These are phyloP conservation scores for Bombus fervidus DNA, from an alignment of 1,140 invertebrate species.

Conservation along the genomic window DNA sequence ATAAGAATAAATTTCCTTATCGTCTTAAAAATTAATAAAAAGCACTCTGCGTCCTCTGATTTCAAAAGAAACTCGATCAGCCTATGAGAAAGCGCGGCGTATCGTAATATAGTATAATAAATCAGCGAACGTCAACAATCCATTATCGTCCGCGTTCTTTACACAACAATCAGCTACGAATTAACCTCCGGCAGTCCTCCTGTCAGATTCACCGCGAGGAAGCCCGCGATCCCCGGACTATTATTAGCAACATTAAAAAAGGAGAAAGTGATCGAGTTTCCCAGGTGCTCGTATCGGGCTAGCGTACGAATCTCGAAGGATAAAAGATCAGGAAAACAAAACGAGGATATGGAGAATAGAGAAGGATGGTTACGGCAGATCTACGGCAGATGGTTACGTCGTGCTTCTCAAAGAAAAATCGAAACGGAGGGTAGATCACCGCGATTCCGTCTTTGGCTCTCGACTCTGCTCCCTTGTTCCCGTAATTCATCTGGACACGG, in stretches of 20 bases:
- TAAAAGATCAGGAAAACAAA: background rate
- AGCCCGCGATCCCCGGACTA: background rate
- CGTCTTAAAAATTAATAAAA: background rate
- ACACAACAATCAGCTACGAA: background rate
- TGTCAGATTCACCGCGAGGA: no score
- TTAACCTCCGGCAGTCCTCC: background rate
- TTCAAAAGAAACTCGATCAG: background rate
- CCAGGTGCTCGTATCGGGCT: background rate
- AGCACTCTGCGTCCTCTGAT: background rate
- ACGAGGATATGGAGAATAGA: background rate
- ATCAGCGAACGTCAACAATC: background rate
- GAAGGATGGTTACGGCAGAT: background rate
- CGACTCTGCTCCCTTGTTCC: background rate
- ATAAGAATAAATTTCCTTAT: background rate
- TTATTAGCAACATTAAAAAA: background rate
- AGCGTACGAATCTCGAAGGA: background rate
- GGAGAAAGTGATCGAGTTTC: constrained; percentile 11
- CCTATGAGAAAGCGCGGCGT: background rate
- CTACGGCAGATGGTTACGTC: no score
- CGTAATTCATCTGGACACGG: constrained; percentile 1
- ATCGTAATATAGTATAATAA: background rate
- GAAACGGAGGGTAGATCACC: background rate
- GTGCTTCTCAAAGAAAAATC: constrained; percentile 1
- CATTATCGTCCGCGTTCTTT: background rate
- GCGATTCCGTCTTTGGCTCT: background rate